phyloP scores from a whole-genome alignment of 1,140 invertebrate species.

The Euura lappo region DNA sequence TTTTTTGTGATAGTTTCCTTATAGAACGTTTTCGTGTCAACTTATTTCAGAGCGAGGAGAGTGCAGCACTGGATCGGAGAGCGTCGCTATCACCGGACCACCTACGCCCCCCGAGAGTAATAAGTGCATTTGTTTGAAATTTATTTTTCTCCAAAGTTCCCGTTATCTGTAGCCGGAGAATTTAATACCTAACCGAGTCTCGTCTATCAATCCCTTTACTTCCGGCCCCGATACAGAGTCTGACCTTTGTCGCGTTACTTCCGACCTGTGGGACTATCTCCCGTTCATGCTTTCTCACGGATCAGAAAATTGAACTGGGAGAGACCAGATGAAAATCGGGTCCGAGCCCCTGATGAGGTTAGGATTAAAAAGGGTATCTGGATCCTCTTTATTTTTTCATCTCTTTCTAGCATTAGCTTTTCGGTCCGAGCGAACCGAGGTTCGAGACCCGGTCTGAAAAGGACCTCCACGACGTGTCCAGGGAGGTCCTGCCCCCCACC shows the following conservation, averaged over 20 bases:
- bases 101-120: background rate
- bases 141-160: background rate
- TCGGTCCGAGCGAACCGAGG: background rate
- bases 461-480: slow-evolving; percentile 6
- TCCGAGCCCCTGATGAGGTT: no score
- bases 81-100: background rate
- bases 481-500: background rate
- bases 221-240: background rate
- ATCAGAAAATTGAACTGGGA: background rate
- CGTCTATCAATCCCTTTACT: background rate
- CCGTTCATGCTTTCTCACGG: background rate
- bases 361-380: no score
- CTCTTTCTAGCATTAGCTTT: no score
- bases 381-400: no score
- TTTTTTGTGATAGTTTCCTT: no score
- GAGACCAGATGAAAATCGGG: no score
- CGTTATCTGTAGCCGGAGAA: background rate
- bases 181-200: background rate
- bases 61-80: background rate
- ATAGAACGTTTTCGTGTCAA: no score
- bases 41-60: no score
- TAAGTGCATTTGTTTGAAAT: background rate
- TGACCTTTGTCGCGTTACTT: background rate
- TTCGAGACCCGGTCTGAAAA: background rate
- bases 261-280: background rate